Evolutionary conservation across 2,888 invertebrate species (phyloP).

Genomic region (Crepidodera aurea): DNA sequence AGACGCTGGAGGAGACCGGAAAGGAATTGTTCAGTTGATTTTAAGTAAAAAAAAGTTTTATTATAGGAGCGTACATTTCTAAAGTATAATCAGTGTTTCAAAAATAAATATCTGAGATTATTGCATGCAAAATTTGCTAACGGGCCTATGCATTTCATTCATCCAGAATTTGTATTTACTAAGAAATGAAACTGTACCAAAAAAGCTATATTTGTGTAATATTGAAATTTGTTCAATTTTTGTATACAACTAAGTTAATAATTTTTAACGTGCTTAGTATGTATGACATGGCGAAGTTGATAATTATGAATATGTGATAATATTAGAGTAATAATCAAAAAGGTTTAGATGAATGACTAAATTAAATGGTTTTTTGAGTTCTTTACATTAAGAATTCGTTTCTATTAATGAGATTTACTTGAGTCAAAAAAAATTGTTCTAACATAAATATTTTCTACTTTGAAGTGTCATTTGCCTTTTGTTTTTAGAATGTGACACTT

Average conservation of each 20-base stretch:
- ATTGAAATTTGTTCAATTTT: no score
- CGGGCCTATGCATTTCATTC: conserved; percentile 4
- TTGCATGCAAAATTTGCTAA: conserved; percentile 3
- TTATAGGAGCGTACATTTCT: not conserved
- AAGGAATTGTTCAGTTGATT: conserved; percentile 59
- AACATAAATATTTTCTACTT: no score
- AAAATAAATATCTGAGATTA: no score
- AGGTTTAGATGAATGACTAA: not conserved
- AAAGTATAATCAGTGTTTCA: not conserved
- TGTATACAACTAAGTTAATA: no score
- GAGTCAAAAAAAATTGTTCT: no score
- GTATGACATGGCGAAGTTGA: not conserved
- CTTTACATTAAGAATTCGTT: not conserved
- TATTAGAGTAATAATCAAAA: conserved; percentile 4
- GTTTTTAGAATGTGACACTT: no score
- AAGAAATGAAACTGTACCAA: no score
- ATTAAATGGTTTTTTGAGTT: not conserved
- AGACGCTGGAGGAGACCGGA: conserved; percentile 72
- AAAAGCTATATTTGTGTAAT: no score
- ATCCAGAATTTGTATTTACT: not conserved
- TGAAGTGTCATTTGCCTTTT: no score
- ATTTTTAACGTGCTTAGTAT: no score
- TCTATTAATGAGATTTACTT: not conserved
- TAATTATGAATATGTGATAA: conserved; percentile 5
- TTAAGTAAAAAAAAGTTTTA: not conserved